These are phyloP conservation scores for Druceiella hillmani DNA, from an alignment of 2,888 invertebrate genomes.

Conservation along the genomic window DNA sequence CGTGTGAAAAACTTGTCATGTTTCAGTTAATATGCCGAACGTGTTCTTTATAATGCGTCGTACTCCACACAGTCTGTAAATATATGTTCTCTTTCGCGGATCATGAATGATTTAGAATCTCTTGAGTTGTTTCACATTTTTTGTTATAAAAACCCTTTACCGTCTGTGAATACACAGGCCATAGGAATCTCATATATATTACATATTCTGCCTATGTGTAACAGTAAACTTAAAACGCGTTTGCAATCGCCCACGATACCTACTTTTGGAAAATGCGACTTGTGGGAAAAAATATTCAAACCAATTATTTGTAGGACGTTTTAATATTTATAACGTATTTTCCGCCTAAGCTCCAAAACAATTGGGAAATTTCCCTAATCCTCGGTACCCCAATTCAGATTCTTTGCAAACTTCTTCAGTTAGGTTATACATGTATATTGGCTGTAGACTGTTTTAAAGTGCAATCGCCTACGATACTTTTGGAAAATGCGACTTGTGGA, in stretches of 20 bases:
- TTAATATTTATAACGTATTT: not conserved
- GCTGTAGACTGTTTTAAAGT: no score
- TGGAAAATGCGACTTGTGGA: not conserved
- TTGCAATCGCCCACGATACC: no score
- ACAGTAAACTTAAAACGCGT: no score
- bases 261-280: not conserved
- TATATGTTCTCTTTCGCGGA: not conserved
- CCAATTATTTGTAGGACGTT: not conserved
- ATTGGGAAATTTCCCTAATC: not conserved
- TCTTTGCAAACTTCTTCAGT: not conserved
- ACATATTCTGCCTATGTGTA: no score
- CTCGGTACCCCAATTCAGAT: not conserved
- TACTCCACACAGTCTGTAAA: not conserved
- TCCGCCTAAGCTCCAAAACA: not conserved
- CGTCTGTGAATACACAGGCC: not conserved
- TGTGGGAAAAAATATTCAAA: not conserved
- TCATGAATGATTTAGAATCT: not conserved
- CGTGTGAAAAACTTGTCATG: not conserved
- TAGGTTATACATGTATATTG: not conserved
- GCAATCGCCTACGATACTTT: not conserved
- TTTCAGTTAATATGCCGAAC: not conserved
- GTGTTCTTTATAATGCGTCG: conserved; percentile 1
- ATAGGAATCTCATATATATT: no score
- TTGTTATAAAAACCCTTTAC: not conserved
- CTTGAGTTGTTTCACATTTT: not conserved